These are phyloP conservation scores for Phoeniculus purpureus DNA, from an alignment of 2,797 vertebrate genomes.

Conservation along the genomic window DNA sequence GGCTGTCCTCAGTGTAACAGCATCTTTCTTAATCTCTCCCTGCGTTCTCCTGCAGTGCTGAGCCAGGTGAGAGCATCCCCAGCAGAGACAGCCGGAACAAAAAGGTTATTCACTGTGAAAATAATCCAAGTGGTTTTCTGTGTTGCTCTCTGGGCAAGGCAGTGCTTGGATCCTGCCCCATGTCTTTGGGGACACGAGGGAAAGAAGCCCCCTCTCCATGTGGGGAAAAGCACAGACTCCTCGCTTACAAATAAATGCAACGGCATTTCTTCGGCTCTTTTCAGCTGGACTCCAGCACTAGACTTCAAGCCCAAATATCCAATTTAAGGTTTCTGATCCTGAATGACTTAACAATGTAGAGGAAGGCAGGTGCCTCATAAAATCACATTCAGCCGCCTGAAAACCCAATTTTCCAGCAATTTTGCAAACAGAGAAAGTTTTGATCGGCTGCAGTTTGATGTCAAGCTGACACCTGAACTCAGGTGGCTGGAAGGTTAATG, in stretches of 20 bases:
- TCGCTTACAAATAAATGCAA: neutral
- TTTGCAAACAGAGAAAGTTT: neutral
- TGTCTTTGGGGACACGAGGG: neutral
- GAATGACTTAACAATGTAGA: neutral
- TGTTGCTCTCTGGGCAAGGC: neutral
- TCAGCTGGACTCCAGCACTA: neutral
- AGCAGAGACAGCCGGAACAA: neutral
- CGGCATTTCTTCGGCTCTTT: neutral
- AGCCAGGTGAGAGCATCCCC: neutral
- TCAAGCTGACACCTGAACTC: neutral
- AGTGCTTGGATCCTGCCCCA: neutral
- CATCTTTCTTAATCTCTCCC: neutral
- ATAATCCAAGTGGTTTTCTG: neutral
- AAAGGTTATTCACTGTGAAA: neutral
- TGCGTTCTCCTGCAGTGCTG: accelerated
- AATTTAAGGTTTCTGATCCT: neutral
- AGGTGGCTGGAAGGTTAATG: neutral
- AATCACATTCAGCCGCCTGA: neutral
- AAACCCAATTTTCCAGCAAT: constrained; percentile 10
- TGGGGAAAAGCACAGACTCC: neutral
- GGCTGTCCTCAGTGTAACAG: accelerated
- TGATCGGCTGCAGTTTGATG: neutral
- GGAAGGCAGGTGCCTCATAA: neutral
- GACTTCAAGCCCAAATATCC: neutral
- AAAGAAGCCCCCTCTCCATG: neutral